Evolutionary conservation across 2,888 invertebrate species (phyloP).

Genomic region (Phymatocera aterrima): DNA sequence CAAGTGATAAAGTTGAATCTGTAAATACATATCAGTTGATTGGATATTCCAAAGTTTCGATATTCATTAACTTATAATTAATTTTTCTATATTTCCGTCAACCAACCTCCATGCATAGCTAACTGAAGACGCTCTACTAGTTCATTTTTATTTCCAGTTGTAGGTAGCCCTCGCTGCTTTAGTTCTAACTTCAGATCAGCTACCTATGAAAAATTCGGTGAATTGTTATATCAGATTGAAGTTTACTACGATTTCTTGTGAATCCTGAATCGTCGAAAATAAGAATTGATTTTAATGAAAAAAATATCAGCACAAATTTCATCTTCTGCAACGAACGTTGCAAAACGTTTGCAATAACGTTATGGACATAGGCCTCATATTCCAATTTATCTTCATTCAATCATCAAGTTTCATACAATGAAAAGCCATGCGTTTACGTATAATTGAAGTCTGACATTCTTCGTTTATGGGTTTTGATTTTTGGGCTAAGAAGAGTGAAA

Average conservation of each 20-base stretch:
- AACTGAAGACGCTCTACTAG: conserved; percentile 86
- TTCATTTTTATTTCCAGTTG: conserved; percentile 89
- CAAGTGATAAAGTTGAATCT: conserved; percentile 75
- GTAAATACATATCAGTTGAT: conserved; percentile 4
- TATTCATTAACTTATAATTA: neutral
- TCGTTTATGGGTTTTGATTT: too few relatives aligned
- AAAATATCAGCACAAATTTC: too few relatives aligned
- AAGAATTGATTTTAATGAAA: too few relatives aligned
- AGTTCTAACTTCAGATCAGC: conserved; percentile 90
- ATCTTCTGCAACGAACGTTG: too few relatives aligned
- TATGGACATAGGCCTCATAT: too few relatives aligned
- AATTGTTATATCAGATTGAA: neutral
- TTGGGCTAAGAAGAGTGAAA: too few relatives aligned
- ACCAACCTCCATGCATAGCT: conserved; percentile 75
- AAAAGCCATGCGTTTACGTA: too few relatives aligned
- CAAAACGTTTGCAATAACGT: too few relatives aligned
- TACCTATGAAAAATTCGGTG: conserved; percentile 77
- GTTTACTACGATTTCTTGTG: neutral
- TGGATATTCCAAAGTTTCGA: neutral
- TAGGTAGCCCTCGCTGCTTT: conserved; percentile 85
- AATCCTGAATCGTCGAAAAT: too few relatives aligned
- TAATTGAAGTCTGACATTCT: too few relatives aligned
- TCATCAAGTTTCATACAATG: too few relatives aligned
- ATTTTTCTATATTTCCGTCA: neutral
- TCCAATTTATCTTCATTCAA: too few relatives aligned